These are phyloP conservation scores for Phrynocephalus versicolor DNA, from an alignment of 2,113 vertebrate species.

Conservation along the genomic window DNA sequence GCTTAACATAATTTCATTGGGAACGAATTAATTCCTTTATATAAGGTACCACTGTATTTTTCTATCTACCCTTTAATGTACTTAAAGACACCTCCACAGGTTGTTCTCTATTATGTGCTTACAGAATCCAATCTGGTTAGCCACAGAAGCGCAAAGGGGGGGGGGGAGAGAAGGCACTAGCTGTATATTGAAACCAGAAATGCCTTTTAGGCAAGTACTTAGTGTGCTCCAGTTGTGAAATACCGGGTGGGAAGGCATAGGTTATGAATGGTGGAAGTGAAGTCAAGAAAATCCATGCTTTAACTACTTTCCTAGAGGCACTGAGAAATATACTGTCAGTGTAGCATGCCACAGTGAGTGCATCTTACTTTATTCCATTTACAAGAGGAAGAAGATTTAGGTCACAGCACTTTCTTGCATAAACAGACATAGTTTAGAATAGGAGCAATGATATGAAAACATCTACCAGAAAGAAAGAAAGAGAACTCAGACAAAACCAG, in stretches of 20 bases:
- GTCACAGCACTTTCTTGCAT: accelerated
- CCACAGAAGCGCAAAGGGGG: background rate
- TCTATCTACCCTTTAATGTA: background rate
- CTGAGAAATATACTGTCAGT: background rate
- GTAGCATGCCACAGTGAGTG: slow-evolving; percentile 14
- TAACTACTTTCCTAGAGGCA: slow-evolving; percentile 22
- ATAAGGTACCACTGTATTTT: background rate
- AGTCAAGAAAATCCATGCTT: slow-evolving; percentile 13
- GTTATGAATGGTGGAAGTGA: slow-evolving; percentile 42
- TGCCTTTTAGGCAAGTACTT: slow-evolving; percentile 46
- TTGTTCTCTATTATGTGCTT: background rate
- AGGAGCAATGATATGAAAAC: too few relatives aligned
- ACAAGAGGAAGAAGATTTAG: slow-evolving; percentile 18
- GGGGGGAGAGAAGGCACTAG: too few relatives aligned
- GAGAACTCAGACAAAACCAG: too few relatives aligned
- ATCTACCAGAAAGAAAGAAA: too few relatives aligned
- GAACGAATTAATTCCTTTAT: too few relatives aligned
- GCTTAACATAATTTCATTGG: too few relatives aligned
- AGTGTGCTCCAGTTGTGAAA: slow-evolving; percentile 56
- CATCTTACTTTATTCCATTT: background rate
- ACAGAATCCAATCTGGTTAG: background rate
- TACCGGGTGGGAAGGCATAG: slow-evolving; percentile 38
- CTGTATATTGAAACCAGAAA: slow-evolving; percentile 18
- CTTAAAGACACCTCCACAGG: background rate
- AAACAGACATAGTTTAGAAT: background rate